phyloP scores from a whole-genome alignment of 2,113 vertebrate genomes.

The Nibea coibor region DNA sequence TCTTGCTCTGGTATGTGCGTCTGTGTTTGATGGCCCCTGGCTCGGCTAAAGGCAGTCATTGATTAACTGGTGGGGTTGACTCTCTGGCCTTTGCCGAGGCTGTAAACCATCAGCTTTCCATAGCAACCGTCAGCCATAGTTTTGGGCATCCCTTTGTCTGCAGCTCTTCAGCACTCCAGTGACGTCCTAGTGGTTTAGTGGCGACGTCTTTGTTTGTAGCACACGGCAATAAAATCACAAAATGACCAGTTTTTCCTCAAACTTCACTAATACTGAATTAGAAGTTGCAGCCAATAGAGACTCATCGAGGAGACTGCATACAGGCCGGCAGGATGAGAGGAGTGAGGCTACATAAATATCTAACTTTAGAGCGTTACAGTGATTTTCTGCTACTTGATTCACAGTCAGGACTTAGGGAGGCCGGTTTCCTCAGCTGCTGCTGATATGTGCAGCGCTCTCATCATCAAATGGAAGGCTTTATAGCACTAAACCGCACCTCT shows the following conservation, averaged over 20 bases:
- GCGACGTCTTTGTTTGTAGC: conserved; percentile 34
- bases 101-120: conserved; percentile 72
- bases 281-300: neutral
- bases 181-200: conserved; percentile 29
- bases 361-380: neutral
- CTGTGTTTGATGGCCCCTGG: conserved; percentile 49
- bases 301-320: neutral
- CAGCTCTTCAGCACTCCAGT: conserved; percentile 30
- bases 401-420: neutral
- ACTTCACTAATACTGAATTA: neutral
- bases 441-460: neutral
- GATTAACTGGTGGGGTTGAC: conserved; percentile 71
- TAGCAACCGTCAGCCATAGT: conserved; percentile 68
- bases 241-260: neutral
- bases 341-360: neutral
- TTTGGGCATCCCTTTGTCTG: conserved; percentile 70
- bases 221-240: conserved; percentile 4
- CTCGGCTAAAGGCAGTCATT: conserved; percentile 55
- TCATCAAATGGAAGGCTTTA: neutral
- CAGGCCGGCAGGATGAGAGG: neutral
- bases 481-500: neutral
- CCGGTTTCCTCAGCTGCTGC: conserved; percentile 1
- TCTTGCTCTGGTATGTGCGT: conserved; percentile 63
- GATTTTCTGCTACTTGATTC: conserved; percentile 15
- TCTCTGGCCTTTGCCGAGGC: conserved; percentile 65